These are phyloP conservation scores for Operophtera brumata DNA, from an alignment of 2,888 invertebrate species.

Conservation along the genomic window DNA sequence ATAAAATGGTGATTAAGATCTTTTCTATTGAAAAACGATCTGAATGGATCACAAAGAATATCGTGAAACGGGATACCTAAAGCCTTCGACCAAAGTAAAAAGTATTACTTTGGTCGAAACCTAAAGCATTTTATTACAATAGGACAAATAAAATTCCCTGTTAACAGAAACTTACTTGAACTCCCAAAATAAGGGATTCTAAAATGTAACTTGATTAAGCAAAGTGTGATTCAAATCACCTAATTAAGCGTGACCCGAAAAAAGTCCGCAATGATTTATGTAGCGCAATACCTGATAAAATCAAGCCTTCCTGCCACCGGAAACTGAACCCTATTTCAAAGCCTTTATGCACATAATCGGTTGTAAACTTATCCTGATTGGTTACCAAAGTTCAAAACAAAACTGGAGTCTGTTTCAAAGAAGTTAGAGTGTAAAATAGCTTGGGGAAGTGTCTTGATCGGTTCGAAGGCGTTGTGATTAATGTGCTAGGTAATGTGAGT, in stretches of 20 bases:
- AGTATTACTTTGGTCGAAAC: too few relatives aligned
- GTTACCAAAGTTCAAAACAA: conserved; percentile 1
- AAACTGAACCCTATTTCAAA: conserved; percentile 21
- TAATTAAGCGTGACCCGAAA: conserved; percentile 35
- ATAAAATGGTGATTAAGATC: too few relatives aligned
- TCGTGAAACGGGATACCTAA: too few relatives aligned
- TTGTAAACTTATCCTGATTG: conserved; percentile 4
- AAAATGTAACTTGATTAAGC: conserved; percentile 27
- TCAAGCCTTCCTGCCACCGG: conserved; percentile 17
- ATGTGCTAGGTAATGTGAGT: conserved; percentile 29
- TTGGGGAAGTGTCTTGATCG: conserved; percentile 19
- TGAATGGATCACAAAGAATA: too few relatives aligned
- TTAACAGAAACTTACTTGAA: conserved; percentile 9
- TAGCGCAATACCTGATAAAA: conserved; percentile 27
- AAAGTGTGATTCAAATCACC: conserved; percentile 34
- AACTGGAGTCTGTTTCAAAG: conserved; percentile 12
- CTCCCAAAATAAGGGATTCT: conserved; percentile 14
- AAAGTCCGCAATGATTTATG: conserved; percentile 36
- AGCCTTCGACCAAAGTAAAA: too few relatives aligned
- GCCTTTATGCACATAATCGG: conserved; percentile 3
- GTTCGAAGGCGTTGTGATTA: conserved; percentile 27
- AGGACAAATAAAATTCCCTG: background rate
- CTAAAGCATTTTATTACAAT: too few relatives aligned
- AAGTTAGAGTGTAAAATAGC: conserved; percentile 22
- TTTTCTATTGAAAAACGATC: too few relatives aligned